Evolutionary conservation across 1,140 invertebrate genomes (phyloP).

Genomic region (Drosophila malerkotliana): DNA sequence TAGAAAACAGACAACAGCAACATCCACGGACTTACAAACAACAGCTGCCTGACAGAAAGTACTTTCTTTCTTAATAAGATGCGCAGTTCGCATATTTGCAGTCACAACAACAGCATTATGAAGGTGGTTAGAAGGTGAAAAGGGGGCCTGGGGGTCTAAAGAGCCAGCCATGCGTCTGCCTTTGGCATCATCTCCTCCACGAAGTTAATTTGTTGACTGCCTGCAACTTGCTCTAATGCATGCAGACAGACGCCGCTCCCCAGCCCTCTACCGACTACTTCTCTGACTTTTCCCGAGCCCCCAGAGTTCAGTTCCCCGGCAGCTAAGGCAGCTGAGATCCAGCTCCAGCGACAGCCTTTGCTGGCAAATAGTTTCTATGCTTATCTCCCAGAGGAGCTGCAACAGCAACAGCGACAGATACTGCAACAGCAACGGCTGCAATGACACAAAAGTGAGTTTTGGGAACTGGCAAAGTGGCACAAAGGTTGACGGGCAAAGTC

Average conservation of each 20-base stretch:
- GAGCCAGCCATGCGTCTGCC: slow-evolving; percentile 40
- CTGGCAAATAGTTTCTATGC: slow-evolving; percentile 60
- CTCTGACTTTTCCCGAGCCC: slow-evolving; percentile 5
- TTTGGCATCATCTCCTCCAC: slow-evolving; percentile 34
- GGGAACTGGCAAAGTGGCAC: slow-evolving; percentile 80
- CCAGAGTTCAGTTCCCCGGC: slow-evolving; percentile 28
- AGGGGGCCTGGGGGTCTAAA: slow-evolving; percentile 5
- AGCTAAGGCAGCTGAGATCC: slow-evolving; percentile 48
- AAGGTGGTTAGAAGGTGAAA: neutral
- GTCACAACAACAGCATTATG: slow-evolving; percentile 15
- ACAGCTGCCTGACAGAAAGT: slow-evolving; percentile 75
- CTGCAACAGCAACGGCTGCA: slow-evolving; percentile 45
- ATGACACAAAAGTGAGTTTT: slow-evolving; percentile 80
- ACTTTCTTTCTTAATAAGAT: slow-evolving; percentile 82
- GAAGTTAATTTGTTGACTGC: slow-evolving; percentile 78
- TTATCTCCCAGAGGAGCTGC: slow-evolving; percentile 51
- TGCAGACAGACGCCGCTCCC: slow-evolving; percentile 50
- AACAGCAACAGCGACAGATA: slow-evolving; percentile 22
- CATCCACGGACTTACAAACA: slow-evolving; percentile 35
- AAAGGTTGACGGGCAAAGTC: slow-evolving; percentile 71
- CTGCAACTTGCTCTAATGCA: slow-evolving; percentile 80
- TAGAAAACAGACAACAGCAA: slow-evolving; percentile 39
- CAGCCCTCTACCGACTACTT: slow-evolving; percentile 3
- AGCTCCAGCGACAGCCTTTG: slow-evolving; percentile 63
- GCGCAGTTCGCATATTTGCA: slow-evolving; percentile 69